Evolutionary conservation across 2,113 vertebrate genomes (phyloP).

Genomic region (Pseudorasbora parva): DNA sequence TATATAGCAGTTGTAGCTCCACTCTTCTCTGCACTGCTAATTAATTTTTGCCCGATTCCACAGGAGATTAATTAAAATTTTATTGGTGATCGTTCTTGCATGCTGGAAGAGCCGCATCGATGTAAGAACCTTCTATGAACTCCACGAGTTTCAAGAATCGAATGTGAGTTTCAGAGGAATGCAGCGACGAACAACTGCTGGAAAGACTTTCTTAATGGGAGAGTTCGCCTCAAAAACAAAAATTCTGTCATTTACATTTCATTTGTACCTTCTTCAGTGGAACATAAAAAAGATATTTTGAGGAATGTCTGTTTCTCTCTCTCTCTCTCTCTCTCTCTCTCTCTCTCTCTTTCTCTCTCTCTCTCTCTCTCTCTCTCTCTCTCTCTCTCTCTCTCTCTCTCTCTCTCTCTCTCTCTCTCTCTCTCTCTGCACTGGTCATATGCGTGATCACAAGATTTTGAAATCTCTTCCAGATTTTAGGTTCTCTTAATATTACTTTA

Average conservation of each 20-base stretch:
- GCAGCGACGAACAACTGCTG: not conserved
- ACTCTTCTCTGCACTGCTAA: not conserved
- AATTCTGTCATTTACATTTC: not conserved
- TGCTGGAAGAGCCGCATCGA: not conserved
- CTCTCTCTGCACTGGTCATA: too few species aligned
- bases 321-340: too few species aligned
- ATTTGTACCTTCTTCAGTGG: not conserved
- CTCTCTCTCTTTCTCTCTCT: too few species aligned
- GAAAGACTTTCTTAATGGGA: not conserved
- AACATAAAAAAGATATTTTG: not conserved
- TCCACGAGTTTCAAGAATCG: not conserved
- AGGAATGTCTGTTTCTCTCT: not conserved
- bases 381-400: too few species aligned
- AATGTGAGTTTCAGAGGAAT: not conserved
- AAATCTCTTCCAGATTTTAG: too few species aligned
- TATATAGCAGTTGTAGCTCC: slow-evolving; percentile 2
- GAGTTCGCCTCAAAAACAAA: not conserved
- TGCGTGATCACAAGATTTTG: too few species aligned
- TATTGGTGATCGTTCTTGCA: slow-evolving; percentile 15
- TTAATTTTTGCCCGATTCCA: not conserved
- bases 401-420: too few species aligned
- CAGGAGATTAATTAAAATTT: slow-evolving; percentile 33
- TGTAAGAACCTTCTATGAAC: slow-evolving; percentile 7
- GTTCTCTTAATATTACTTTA: too few species aligned
- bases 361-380: too few species aligned